Evolutionary conservation across 2,888 invertebrate species (phyloP).

Genomic region (Leptinotarsa tumamoca): DNA sequence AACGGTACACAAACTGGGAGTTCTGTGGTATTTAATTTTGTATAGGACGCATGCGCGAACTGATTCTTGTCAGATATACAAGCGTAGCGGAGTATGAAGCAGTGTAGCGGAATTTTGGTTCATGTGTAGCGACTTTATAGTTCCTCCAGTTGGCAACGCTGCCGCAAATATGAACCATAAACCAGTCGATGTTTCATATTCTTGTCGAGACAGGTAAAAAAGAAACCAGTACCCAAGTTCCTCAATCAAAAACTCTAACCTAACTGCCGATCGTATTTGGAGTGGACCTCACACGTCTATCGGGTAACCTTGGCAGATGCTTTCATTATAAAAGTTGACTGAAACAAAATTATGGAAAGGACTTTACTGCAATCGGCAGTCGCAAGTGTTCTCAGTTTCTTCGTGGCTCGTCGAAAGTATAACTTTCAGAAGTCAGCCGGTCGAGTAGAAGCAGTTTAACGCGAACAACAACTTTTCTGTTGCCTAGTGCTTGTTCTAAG

Average conservation of each 20-base stretch:
- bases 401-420: not conserved
- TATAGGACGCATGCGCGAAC: too few species aligned
- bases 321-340: not conserved
- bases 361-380: constrained; percentile 10
- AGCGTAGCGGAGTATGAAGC: too few species aligned
- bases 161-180: not conserved
- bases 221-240: constrained; percentile 7
- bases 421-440: constrained; percentile 14
- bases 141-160: too few species aligned
- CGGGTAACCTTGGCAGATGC: constrained; percentile 13
- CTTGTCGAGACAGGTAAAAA: constrained; percentile 13
- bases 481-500: constrained; percentile 14
- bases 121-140: too few species aligned
- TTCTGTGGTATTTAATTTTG: too few species aligned
- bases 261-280: not conserved
- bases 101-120: too few species aligned
- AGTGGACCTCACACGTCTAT: constrained; percentile 16
- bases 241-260: not conserved
- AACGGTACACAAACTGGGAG: too few species aligned
- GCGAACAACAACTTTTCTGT: not conserved
- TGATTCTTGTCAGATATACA: too few species aligned
- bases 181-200: constrained; percentile 1
- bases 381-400: constrained; percentile 1
- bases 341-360: constrained; percentile 15
- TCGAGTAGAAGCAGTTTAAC: not conserved